Evolutionary conservation across 30 jellyfish, hydroid and myxozoan genomes (phyloP).

Genomic region (Pelagia noctiluca): DNA sequence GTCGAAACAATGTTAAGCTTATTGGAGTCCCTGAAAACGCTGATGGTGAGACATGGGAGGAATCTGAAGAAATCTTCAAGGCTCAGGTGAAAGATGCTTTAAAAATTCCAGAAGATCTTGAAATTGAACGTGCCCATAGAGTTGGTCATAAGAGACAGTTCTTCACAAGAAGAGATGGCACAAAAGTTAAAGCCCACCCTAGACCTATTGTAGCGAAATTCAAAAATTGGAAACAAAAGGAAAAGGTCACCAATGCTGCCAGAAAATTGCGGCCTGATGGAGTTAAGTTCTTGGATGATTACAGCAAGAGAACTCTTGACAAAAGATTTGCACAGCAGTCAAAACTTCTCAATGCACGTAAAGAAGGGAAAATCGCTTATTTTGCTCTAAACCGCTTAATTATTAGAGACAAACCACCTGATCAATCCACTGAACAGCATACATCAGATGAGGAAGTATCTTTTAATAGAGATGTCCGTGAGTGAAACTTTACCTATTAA

Average conservation of each 20-base stretch:
- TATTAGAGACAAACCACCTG: slow-evolving; percentile 13
- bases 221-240: slow-evolving; percentile 15
- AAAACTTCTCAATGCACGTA: slow-evolving; percentile 39
- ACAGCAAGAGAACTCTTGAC: slow-evolving; percentile 47
- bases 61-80: slow-evolving; percentile 40
- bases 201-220: slow-evolving; percentile 35
- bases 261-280: slow-evolving; percentile 32
- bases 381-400: slow-evolving; percentile 16
- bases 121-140: slow-evolving; percentile 43
- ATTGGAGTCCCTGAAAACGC: slow-evolving; percentile 42
- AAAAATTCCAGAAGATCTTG: slow-evolving; percentile 13
- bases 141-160: slow-evolving; percentile 27
- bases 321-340: slow-evolving; percentile 37
- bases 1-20: slow-evolving; percentile 24
- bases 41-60: slow-evolving; percentile 41
- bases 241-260: slow-evolving; percentile 25
- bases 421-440: slow-evolving; percentile 22
- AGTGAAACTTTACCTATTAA: slow-evolving; percentile 13
- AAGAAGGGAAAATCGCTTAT: slow-evolving; percentile 16
- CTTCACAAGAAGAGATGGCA: slow-evolving; percentile 24
- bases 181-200: slow-evolving; percentile 20
- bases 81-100: slow-evolving; percentile 31
- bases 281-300: slow-evolving; percentile 41
- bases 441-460: slow-evolving; percentile 15
- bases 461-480: slow-evolving; percentile 13